These are phyloP conservation scores for Zaprionus davidi DNA, from an alignment of 1,140 invertebrate genomes.

Conservation along the genomic window DNA sequence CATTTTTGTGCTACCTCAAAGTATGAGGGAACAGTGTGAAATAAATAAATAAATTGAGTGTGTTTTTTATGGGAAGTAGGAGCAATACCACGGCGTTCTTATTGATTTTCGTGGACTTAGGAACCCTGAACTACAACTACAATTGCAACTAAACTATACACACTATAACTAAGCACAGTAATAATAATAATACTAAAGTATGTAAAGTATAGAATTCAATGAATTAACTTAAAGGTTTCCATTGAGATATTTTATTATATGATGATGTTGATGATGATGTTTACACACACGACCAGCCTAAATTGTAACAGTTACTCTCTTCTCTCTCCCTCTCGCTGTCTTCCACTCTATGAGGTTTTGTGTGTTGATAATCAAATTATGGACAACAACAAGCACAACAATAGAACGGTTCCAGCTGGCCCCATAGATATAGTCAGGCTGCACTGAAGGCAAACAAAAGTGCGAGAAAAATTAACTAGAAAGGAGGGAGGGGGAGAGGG, in stretches of 20 bases:
- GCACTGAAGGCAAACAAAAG: constrained; percentile 18
- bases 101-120: neutral
- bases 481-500: neutral
- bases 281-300: neutral
- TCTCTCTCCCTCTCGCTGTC: too few relatives aligned
- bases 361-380: constrained; percentile 10
- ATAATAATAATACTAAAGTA: too few relatives aligned
- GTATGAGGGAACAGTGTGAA: neutral
- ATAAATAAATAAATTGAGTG: neutral
- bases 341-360: neutral
- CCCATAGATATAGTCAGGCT: neutral
- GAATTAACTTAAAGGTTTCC: neutral
- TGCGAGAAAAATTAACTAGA: constrained; percentile 17
- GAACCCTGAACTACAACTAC: neutral
- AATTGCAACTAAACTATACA: neutral
- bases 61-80: neutral
- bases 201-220: neutral
- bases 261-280: neutral
- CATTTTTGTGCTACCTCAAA: neutral
- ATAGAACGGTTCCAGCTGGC: neutral
- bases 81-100: neutral
- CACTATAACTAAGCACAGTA: too few relatives aligned
- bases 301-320: neutral
- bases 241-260: neutral
- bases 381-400: neutral